Conservation (phyloP, 2,113 vertebrate genomes). For the Zosterops pallidus region DNA sequence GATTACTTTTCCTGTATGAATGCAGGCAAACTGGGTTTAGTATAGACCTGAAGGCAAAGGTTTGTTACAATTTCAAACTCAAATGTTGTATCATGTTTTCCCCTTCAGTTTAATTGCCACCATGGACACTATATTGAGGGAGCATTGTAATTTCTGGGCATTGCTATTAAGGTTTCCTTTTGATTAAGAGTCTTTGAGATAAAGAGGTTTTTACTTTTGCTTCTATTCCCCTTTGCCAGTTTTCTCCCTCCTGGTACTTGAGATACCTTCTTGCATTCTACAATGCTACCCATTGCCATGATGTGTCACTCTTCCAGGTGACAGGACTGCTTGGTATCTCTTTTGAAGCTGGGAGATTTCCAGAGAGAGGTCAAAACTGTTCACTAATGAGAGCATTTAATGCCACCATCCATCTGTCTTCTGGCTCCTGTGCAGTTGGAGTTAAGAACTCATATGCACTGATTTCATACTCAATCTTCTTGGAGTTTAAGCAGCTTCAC, state of each 20-base stretch:
- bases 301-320: background rate
- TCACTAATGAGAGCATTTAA: accelerated
- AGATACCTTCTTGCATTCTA: background rate
- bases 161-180: background rate
- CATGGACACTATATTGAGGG: background rate
- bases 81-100: background rate
- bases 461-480: accelerated
- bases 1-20: background rate
- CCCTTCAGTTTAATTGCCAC: background rate
- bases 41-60: background rate
- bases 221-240: background rate
- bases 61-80: background rate
- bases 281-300: accelerated
- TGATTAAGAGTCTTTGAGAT: background rate
- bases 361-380: background rate
- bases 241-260: background rate
- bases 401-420: background rate
- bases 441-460: background rate
- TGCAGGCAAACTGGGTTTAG: background rate
- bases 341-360: background rate
- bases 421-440: background rate
- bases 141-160: background rate
- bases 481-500: background rate
- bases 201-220: background rate
- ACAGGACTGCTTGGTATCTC: background rate